phyloP scores from a whole-genome alignment of 2,888 invertebrate species.

The Spisula subtruncata region DNA sequence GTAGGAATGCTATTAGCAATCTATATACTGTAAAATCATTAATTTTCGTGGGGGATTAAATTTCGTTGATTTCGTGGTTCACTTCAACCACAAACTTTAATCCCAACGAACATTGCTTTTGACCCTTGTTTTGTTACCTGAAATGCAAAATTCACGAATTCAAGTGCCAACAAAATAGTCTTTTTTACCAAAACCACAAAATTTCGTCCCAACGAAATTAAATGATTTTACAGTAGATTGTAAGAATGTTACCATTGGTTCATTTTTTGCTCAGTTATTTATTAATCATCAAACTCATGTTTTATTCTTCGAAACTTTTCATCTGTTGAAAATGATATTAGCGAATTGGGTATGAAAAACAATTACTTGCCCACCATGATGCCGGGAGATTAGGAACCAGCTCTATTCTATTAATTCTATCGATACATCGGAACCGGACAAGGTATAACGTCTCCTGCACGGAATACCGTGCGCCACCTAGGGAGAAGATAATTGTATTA shows the following conservation, averaged over 20 bases:
- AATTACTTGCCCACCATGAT: neutral
- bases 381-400: neutral
- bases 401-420: neutral
- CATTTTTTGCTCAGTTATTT: neutral
- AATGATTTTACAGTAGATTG: too few relatives aligned
- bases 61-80: too few relatives aligned
- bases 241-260: neutral
- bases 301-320: neutral
- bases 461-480: neutral
- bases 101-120: too few relatives aligned
- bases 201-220: too few relatives aligned
- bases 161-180: too few relatives aligned
- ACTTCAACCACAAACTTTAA: too few relatives aligned
- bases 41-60: too few relatives aligned
- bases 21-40: too few relatives aligned
- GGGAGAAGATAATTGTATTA: neutral
- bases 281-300: neutral
- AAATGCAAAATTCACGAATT: too few relatives aligned
- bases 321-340: slow-evolving; percentile 10
- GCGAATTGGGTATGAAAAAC: neutral
- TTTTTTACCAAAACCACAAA: too few relatives aligned
- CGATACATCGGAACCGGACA: neutral
- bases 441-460: neutral
- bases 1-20: too few relatives aligned
- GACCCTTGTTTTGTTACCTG: too few relatives aligned